Evolutionary conservation across 2,113 vertebrate species (phyloP).

Genomic region (Vicugna pacos): DNA sequence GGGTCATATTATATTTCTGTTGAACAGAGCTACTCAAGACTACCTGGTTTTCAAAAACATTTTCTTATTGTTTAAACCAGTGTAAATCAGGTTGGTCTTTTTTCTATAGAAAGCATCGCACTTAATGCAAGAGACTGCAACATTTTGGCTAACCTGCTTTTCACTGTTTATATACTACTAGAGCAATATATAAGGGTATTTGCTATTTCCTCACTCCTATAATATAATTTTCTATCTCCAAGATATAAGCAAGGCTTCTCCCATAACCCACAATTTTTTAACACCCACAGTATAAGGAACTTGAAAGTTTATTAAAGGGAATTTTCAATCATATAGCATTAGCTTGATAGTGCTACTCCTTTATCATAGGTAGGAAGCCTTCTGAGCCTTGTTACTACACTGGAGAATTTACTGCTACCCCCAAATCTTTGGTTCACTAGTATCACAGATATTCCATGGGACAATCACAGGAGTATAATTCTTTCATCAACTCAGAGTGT

Average conservation of each 20-base stretch:
- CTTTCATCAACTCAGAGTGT: neutral
- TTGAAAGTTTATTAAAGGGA: neutral
- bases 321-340: constrained; percentile 10
- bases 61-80: constrained; percentile 42
- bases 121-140: neutral
- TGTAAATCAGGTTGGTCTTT: neutral
- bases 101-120: neutral
- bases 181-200: neutral
- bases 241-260: constrained; percentile 37
- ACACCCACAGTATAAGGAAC: neutral
- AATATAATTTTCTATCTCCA: constrained; percentile 29
- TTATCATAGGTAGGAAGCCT: neutral
- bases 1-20: constrained; percentile 12
- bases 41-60: constrained; percentile 36
- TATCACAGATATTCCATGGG: constrained; percentile 19
- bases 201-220: constrained; percentile 14
- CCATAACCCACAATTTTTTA: neutral
- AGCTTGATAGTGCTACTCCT: constrained; percentile 13
- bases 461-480: neutral
- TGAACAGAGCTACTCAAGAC: neutral
- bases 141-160: constrained; percentile 24
- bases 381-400: neutral
- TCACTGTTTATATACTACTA: neutral
- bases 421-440: neutral
- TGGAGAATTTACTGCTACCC: neutral